Percentiles rank a stretch among this genome's conserved stretches.
Conservation (phyloP, 2,113 vertebrate genomes). For the Mixornis gularis region DNA sequence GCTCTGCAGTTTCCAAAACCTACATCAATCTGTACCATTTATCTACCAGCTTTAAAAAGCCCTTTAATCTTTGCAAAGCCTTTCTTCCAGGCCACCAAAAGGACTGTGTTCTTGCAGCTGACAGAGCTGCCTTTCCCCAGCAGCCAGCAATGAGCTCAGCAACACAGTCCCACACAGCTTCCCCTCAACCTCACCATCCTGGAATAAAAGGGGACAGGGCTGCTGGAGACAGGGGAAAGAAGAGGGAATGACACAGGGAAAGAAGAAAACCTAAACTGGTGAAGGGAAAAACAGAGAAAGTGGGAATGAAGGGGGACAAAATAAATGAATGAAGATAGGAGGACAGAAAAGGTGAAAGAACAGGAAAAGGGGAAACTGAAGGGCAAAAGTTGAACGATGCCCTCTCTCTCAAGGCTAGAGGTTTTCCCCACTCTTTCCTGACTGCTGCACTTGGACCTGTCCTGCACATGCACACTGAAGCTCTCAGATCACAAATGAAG, state of each 20-base stretch:
- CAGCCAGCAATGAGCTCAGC: neutral
- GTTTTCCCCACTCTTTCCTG: neutral
- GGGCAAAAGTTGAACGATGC: rapidly evolving
- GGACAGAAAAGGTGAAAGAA: neutral
- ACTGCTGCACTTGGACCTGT: neutral
- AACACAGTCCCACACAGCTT: neutral
- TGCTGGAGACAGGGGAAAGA: neutral
- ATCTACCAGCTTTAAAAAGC: neutral
- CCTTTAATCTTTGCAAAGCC: neutral
- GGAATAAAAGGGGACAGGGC: neutral
- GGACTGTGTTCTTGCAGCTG: neutral
- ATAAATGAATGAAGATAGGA: neutral
- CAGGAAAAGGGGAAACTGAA: neutral
- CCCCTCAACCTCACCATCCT: neutral
- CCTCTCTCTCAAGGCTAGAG: neutral
- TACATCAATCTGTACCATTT: neutral
- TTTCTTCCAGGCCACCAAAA: neutral
- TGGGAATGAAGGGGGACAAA: neutral
- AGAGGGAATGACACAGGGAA: neutral
- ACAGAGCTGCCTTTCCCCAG: neutral
- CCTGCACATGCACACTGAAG: neutral
- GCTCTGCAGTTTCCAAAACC: neutral
- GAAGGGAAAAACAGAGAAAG: neutral
- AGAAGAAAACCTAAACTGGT: neutral
- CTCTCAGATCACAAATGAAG: neutral